Evolutionary conservation across 2,113 vertebrate genomes (phyloP).

Genomic region (Podocnemis expansa): DNA sequence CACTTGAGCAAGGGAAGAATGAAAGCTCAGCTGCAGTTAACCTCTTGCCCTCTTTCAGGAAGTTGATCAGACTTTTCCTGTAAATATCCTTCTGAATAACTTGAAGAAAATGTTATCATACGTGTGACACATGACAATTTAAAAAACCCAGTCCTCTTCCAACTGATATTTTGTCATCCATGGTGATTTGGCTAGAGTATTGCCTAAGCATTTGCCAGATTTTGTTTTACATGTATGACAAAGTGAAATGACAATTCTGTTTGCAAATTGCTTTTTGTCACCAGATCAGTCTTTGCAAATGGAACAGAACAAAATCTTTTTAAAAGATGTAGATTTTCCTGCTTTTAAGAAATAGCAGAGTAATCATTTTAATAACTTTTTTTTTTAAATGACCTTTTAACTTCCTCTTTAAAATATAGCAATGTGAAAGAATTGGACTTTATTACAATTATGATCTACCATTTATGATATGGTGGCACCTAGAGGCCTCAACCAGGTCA

Average conservation of each 20-base stretch:
- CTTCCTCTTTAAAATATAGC: background rate
- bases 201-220: conserved; percentile 26
- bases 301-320: background rate
- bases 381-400: background rate
- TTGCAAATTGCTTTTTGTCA: background rate
- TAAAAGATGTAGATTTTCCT: background rate
- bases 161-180: conserved; percentile 36
- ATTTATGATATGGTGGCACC: background rate
- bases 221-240: conserved; percentile 1
- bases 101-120: conserved; percentile 8
- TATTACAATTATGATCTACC: background rate
- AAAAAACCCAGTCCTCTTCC: conserved; percentile 1
- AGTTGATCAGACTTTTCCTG: conserved; percentile 49
- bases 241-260: background rate
- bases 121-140: conserved; percentile 28
- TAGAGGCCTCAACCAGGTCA: background rate
- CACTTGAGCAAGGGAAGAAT: conserved; percentile 25
- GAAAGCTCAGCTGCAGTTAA: conserved; percentile 35
- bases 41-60: background rate
- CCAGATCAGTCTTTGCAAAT: background rate
- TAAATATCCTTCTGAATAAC: conserved; percentile 36
- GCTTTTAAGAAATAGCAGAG: background rate
- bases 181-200: background rate
- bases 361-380: background rate
- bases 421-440: background rate